Evolutionary conservation across 2,888 invertebrate genomes (phyloP).

Genomic region (Argynnis bischoffii): DNA sequence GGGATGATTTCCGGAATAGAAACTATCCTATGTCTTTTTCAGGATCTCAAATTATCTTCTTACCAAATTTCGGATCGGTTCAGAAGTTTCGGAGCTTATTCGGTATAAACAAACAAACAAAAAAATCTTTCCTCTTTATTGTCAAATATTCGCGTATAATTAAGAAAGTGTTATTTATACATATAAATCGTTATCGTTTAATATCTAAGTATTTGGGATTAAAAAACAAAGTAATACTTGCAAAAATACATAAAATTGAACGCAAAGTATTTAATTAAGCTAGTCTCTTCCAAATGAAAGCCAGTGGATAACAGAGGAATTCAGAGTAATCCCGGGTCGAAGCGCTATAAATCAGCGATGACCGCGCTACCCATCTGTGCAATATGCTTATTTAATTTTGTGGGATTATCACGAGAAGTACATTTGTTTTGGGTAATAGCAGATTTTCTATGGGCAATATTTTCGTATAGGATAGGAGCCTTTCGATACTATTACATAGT

Average conservation of each 20-base stretch:
- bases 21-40: too few relatives aligned
- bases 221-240: not conserved
- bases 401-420: conserved; percentile 46
- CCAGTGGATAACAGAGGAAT: conserved; percentile 14
- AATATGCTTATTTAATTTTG: conserved; percentile 60
- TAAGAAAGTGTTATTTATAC: too few relatives aligned
- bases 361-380: conserved; percentile 47
- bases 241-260: not conserved
- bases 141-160: too few relatives aligned
- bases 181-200: not conserved
- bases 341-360: conserved; percentile 58
- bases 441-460: not conserved
- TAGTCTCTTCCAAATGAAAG: conserved; percentile 5
- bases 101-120: too few relatives aligned
- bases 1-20: too few relatives aligned
- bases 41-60: too few relatives aligned
- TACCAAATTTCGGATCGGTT: too few relatives aligned
- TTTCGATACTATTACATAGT: not conserved
- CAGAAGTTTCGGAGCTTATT: too few relatives aligned
- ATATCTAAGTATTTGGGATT: not conserved
- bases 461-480: not conserved
- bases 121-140: too few relatives aligned
- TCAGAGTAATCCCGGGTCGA: conserved; percentile 48
- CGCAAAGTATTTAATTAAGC: conserved; percentile 8
- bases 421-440: conserved; percentile 3